phyloP scores from a whole-genome alignment of 2,113 vertebrate species.

The Pluvialis apricaria region DNA sequence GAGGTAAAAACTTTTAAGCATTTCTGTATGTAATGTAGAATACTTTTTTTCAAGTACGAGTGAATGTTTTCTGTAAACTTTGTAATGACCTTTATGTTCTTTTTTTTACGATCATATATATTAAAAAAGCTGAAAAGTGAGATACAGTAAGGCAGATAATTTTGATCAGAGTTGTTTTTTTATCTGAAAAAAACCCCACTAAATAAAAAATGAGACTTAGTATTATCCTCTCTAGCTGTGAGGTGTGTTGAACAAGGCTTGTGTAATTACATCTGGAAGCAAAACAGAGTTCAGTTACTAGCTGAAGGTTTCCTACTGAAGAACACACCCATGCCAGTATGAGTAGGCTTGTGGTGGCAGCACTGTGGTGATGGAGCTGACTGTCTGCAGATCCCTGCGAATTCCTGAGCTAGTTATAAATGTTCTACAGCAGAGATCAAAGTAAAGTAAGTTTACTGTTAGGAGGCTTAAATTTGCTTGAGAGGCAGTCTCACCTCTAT shows the following conservation, averaged over 20 bases:
- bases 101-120: not conserved
- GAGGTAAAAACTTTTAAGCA: not conserved
- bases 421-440: not conserved
- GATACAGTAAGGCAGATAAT: not conserved
- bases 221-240: not conserved
- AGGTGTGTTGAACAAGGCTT: not conserved
- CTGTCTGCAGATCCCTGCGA: not conserved
- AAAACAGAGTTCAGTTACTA: not conserved
- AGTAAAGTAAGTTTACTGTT: not conserved
- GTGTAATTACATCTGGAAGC: not conserved
- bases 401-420: not conserved
- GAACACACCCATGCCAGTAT: rapidly evolving
- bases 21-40: not conserved
- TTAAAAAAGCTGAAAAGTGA: not conserved
- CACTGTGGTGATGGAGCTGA: not conserved
- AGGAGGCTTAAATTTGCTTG: not conserved
- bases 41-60: not conserved
- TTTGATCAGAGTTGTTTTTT: not conserved
- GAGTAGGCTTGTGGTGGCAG: not conserved
- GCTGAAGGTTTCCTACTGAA: not conserved
- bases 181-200: not conserved
- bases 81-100: rapidly evolving
- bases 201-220: not conserved
- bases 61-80: not conserved
- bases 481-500: not conserved